phyloP scores from a whole-genome alignment of 1,140 invertebrate genomes.

The Bombus turneri region DNA sequence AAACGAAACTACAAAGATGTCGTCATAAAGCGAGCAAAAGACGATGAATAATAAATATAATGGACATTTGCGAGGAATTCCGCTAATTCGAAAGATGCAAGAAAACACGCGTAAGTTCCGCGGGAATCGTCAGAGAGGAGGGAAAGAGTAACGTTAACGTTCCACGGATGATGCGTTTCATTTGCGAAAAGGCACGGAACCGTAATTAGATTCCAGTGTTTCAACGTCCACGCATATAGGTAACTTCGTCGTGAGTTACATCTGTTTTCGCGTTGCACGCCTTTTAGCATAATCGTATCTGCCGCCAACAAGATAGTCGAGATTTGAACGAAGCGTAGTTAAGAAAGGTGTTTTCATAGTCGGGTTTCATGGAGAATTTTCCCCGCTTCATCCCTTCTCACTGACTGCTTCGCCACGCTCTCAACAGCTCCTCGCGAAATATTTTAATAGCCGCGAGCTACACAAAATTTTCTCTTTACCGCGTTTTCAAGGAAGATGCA shows the following conservation, averaged over 20 bases:
- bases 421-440: not conserved
- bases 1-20: not conserved
- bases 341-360: constrained; percentile 19
- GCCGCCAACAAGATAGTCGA: not conserved
- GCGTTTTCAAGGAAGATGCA: not conserved
- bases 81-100: not conserved
- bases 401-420: not conserved
- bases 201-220: not conserved
- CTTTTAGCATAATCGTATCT: constrained; percentile 31
- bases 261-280: constrained; percentile 15
- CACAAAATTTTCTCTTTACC: constrained; percentile 14
- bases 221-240: not conserved
- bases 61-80: not conserved
- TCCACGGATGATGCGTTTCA: not conserved
- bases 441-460: constrained; percentile 24
- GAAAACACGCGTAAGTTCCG: not conserved
- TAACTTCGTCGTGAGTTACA: constrained; percentile 20
- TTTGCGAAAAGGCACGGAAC: not conserved
- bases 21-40: too few relatives aligned
- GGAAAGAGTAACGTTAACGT: not conserved
- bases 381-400: not conserved
- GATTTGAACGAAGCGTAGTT: constrained; percentile 1
- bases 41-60: not conserved
- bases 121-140: not conserved
- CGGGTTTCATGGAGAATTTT: not conserved